Evolutionary conservation across 1,140 invertebrate species (phyloP).

Genomic region (Trichogramma pretiosum): DNA sequence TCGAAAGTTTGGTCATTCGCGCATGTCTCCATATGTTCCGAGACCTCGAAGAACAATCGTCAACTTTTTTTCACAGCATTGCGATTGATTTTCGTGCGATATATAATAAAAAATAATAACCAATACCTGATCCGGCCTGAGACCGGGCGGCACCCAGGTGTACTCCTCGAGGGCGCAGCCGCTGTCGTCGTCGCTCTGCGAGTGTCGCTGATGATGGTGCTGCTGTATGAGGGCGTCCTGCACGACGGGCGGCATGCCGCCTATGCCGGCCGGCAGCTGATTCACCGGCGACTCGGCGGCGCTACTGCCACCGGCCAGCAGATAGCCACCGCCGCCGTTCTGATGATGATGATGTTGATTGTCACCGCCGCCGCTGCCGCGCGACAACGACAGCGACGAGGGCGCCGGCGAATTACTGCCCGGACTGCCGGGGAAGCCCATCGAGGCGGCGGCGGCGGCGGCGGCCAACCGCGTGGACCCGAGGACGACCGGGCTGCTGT

Average conservation of each 20-base stretch:
- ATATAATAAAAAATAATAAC: too few species aligned
- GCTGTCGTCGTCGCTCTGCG: conserved; percentile 92
- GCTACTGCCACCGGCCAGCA: conserved; percentile 33
- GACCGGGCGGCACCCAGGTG: conserved; percentile 92
- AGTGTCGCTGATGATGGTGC: conserved; percentile 68
- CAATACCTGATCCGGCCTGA: conserved; percentile 95
- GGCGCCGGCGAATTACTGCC: conserved; percentile 23
- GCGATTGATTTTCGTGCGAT: too few species aligned
- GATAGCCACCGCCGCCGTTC: conserved; percentile 10
- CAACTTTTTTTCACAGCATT: conserved; percentile 13
- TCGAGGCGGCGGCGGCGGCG: conserved; percentile 40
- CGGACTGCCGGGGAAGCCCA: conserved; percentile 35
- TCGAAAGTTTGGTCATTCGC: too few species aligned
- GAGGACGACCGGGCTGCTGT: conserved; percentile 30
- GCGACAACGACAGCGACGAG: conserved; percentile 30
- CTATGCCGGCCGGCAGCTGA: conserved; percentile 27
- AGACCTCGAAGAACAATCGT: conserved; percentile 1
- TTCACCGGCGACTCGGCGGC: conserved; percentile 40
- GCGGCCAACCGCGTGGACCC: conserved; percentile 38
- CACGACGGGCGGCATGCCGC: conserved; percentile 23
- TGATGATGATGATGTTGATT: conserved; percentile 24
- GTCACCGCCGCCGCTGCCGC: conserved; percentile 3
- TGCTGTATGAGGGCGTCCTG: conserved; percentile 37
- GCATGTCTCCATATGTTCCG: neutral
- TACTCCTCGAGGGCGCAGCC: conserved; percentile 96